Evolutionary conservation across 1,140 invertebrate genomes (phyloP).

Genomic region (Zaprionus gabonicus): DNA sequence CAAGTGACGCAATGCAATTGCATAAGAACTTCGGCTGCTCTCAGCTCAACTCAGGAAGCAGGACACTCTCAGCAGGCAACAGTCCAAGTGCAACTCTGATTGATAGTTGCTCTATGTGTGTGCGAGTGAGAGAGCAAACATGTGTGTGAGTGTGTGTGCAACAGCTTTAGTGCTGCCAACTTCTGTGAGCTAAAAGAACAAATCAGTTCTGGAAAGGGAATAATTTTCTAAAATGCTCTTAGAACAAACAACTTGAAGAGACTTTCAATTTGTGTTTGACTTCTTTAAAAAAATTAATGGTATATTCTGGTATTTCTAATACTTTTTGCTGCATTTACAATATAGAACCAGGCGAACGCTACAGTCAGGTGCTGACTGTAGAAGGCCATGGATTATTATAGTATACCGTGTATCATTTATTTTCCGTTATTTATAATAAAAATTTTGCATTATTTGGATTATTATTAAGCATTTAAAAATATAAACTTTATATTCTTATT

Average conservation of each 20-base stretch:
- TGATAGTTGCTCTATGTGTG: conserved; percentile 25
- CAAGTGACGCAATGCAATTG: conserved; percentile 41
- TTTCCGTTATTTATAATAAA: too few relatives aligned
- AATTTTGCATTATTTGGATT: too few relatives aligned
- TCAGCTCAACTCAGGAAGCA: background rate
- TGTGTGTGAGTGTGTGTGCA: background rate
- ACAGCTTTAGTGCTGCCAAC: background rate
- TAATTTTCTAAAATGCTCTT: background rate
- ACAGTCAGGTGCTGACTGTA: too few relatives aligned
- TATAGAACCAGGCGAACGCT: too few relatives aligned
- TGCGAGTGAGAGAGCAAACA: background rate
- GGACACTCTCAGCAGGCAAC: conserved; percentile 23
- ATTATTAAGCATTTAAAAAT: too few relatives aligned
- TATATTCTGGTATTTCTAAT: background rate
- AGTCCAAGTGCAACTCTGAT: conserved; percentile 37
- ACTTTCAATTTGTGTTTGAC: background rate
- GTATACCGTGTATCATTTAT: too few relatives aligned
- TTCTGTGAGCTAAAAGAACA: background rate
- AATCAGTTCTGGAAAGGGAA: background rate
- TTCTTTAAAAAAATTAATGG: background rate
- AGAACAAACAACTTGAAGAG: background rate
- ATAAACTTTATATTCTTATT: too few relatives aligned
- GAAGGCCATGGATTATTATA: too few relatives aligned
- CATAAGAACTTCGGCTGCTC: conserved; percentile 26
- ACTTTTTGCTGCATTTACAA: background rate